Evolutionary conservation across 2,113 vertebrate genomes (phyloP).

Genomic region (Erythrocebus patas): DNA sequence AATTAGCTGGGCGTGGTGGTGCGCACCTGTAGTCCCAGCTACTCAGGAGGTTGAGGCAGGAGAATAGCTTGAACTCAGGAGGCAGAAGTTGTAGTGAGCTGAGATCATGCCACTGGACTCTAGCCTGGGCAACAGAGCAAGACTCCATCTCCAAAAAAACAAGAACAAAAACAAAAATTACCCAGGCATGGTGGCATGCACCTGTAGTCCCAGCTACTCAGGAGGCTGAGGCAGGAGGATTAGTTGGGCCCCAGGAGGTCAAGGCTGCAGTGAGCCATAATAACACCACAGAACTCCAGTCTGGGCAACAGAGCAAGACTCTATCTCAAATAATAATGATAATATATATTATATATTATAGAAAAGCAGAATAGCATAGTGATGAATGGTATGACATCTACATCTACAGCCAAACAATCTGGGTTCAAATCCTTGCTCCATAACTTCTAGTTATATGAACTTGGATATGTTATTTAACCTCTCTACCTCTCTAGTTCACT

Average conservation of each 20-base stretch:
- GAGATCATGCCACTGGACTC: no score
- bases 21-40: no score
- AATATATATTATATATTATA: background rate
- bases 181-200: background rate
- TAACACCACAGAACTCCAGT: background rate
- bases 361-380: background rate
- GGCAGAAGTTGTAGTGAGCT: no score
- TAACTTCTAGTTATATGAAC: background rate
- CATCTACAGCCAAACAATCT: background rate
- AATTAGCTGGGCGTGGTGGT: no score
- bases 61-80: no score
- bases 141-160: no score
- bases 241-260: background rate
- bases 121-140: no score
- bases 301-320: background rate
- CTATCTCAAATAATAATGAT: background rate
- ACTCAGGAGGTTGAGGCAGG: no score
- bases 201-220: no score
- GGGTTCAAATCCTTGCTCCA: background rate
- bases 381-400: background rate
- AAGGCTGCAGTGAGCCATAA: background rate
- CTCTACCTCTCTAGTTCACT: background rate
- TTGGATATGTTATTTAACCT: background rate
- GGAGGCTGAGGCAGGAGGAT: background rate
- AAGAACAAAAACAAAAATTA: background rate